These are phyloP conservation scores for Trichonephila clavipes DNA, from an alignment of 1,140 invertebrate genomes.

Conservation along the genomic window DNA sequence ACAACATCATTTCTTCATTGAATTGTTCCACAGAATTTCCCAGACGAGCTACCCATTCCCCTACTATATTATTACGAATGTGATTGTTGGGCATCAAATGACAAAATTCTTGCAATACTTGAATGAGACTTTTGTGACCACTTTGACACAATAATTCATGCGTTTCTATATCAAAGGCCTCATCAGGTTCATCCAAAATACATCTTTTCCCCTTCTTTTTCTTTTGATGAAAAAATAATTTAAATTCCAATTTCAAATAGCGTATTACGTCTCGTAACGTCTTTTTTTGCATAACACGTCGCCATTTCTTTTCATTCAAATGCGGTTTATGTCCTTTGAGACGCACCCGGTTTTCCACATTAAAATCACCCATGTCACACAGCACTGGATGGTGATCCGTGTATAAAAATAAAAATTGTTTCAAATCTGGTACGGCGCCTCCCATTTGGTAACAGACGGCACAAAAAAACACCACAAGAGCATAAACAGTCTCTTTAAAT, in stretches of 20 bases:
- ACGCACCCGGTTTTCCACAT: background rate
- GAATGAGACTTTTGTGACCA: background rate
- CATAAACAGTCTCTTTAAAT: background rate
- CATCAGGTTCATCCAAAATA: background rate
- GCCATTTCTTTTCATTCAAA: no score
- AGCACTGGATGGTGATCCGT: background rate
- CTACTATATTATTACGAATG: background rate
- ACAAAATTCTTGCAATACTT: background rate
- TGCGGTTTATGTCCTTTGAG: no score
- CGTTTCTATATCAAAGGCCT: background rate
- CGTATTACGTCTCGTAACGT: no score
- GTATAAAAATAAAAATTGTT: conserved; percentile 23
- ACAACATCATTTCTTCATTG: no score
- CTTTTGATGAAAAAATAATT: background rate
- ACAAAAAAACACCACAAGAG: background rate
- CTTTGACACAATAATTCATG: conserved; percentile 1
- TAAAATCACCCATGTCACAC: background rate
- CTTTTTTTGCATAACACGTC: no score
- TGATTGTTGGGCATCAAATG: background rate
- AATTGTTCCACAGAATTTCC: no score
- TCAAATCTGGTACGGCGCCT: background rate
- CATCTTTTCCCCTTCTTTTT: background rate
- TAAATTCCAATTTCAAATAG: no score
- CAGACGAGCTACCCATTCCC: background rate
- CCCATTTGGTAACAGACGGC: background rate